phyloP scores from a whole-genome alignment of 1,140 invertebrate species.

The Hylyphantes graminicola region DNA sequence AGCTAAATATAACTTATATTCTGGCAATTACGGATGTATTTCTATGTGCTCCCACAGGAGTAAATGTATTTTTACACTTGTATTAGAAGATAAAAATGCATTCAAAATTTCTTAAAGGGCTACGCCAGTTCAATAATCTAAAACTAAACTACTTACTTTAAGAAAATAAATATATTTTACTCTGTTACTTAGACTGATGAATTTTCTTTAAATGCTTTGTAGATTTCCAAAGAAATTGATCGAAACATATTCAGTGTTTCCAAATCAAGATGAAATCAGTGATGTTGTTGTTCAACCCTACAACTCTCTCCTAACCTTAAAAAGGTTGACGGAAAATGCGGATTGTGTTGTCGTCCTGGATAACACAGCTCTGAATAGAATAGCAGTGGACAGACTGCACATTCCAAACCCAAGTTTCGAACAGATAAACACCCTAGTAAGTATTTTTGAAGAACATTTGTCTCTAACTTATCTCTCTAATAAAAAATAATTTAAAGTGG shows the following conservation, averaged over 20 bases:
- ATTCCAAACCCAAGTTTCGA: slow-evolving; percentile 96
- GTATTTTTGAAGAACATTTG: slow-evolving; percentile 27
- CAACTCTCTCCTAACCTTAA: slow-evolving; percentile 95
- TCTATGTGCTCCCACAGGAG: too few relatives aligned
- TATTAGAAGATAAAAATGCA: too few relatives aligned
- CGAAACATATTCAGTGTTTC: slow-evolving; percentile 99
- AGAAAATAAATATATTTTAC: too few relatives aligned
- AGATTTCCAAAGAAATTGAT: slow-evolving; percentile 98
- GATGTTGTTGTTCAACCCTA: slow-evolving; percentile 99
- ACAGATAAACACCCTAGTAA: slow-evolving; percentile 96
- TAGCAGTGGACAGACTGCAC: slow-evolving; percentile 91
- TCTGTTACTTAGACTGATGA: neutral
- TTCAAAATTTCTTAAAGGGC: too few relatives aligned
- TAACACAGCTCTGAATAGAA: slow-evolving; percentile 77
- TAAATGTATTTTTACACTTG: too few relatives aligned
- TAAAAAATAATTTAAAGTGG: too few relatives aligned
- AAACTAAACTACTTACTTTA: too few relatives aligned
- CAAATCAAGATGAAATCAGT: slow-evolving; percentile 93
- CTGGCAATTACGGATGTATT: too few relatives aligned
- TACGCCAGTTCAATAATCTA: too few relatives aligned
- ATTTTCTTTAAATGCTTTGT: slow-evolving; percentile 28
- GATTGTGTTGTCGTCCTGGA: slow-evolving; percentile 97
- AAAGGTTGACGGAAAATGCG: slow-evolving; percentile 92
- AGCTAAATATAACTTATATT: too few relatives aligned
- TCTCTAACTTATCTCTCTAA: too few relatives aligned